phyloP scores from a whole-genome alignment of 2,113 vertebrate genomes.

The Polyodon spathula region DNA sequence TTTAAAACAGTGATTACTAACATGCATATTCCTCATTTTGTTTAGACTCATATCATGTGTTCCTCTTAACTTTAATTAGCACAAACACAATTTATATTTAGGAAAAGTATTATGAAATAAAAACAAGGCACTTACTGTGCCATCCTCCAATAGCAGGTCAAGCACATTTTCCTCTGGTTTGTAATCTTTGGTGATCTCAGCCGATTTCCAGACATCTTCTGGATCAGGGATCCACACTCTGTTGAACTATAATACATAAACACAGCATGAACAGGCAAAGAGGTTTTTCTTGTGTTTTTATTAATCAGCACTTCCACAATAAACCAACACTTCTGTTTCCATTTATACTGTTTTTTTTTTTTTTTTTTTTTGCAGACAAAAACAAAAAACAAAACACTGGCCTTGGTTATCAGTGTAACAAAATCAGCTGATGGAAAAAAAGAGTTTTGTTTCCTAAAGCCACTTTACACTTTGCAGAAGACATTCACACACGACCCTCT shows the following conservation, averaged over 20 bases:
- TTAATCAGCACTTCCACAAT: no score
- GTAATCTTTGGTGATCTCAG: conserved; percentile 78
- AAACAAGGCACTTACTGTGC: conserved; percentile 58
- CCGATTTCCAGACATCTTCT: conserved; percentile 86
- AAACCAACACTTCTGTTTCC: background rate
- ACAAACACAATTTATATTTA: conserved; percentile 7
- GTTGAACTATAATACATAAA: conserved; percentile 65
- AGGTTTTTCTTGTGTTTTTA: no score
- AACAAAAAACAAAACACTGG: no score
- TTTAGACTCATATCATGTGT: background rate
- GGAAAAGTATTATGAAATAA: conserved; percentile 1
- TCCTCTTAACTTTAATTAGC: background rate
- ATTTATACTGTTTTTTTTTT: background rate
- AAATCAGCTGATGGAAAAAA: no score
- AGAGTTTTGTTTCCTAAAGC: no score
- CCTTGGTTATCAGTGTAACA: no score
- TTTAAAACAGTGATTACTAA: conserved; percentile 1
- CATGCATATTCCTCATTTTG: background rate
- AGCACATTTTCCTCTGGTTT: conserved; percentile 60
- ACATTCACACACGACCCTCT: no score
- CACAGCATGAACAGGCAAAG: background rate
- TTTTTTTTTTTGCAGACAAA: no score
- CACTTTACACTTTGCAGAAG: no score
- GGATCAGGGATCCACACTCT: conserved; percentile 90
- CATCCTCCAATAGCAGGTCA: conserved; percentile 73